Percentiles rank a stretch among this genome's conserved stretches.
Conservation (phyloP, 2,797 vertebrate species). For the Furcifer pardalis region DNA sequence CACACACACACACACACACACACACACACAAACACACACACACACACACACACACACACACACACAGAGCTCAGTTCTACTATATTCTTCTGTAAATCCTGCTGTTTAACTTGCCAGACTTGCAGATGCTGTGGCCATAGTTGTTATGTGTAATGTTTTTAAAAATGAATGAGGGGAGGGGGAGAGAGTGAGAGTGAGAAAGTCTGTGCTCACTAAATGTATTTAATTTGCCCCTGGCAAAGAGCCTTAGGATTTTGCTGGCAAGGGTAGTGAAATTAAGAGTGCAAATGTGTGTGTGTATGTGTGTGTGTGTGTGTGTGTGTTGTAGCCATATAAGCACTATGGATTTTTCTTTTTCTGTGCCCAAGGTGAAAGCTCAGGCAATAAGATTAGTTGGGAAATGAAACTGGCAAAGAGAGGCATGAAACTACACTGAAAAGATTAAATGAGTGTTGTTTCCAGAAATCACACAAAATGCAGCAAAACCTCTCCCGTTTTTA, state of each 20-base stretch:
- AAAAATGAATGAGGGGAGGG: constrained; percentile 59
- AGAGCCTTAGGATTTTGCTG: constrained; percentile 68
- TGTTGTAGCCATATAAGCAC: constrained; percentile 56
- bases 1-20: background rate
- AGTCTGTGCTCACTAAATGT: constrained; percentile 11
- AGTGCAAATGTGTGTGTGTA: too few relatives aligned
- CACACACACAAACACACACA: constrained; percentile 19
- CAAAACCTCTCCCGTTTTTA: background rate
- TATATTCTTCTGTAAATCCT: constrained; percentile 58
- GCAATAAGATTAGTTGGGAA: constrained; percentile 55
- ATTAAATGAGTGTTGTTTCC: constrained; percentile 36
- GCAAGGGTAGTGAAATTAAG: constrained; percentile 64
- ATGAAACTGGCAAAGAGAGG: constrained; percentile 54
- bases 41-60: constrained; percentile 2
- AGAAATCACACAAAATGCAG: background rate
- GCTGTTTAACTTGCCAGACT: constrained; percentile 62
- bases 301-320: too few relatives aligned
- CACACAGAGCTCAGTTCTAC: constrained; percentile 55
- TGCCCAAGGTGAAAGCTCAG: constrained; percentile 53
- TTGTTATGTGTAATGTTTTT: constrained; percentile 68
- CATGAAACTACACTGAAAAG: constrained; percentile 39
- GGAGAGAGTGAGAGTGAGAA: background rate
- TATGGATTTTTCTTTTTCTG: background rate
- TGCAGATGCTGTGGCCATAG: constrained; percentile 62
- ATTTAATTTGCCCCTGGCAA: constrained; percentile 67